Evolutionary conservation across 2,113 vertebrate genomes (phyloP), one percentile per base, ranked within the genome.

Genomic region (Spea multiplicata): DNA sequence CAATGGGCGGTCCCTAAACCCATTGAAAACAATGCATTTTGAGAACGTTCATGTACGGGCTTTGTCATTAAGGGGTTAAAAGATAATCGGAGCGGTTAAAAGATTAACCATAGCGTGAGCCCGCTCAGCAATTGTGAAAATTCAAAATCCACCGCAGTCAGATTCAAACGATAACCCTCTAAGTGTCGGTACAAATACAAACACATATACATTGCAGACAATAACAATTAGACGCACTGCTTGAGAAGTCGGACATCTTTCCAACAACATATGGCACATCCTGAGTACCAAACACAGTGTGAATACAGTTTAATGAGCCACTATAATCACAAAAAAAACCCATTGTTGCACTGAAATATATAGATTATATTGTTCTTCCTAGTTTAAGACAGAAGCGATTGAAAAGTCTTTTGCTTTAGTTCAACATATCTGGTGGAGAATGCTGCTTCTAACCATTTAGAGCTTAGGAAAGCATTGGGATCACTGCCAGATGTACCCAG

Each of bases 401-500:
- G 30, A 30, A 30, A 30, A 30, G 30, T 30, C 30, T 30, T 30
- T 30, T 44, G 64, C 71, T 61, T 4, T 48, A 65, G 52, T 80
- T 16, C 64, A 48, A 44, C 30, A 55, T 55, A 45, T 5, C 50
- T 30, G 9, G 8, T 7, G 55, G 30, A 57, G 49, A 75, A 12
- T n/a, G 2, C 30, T 68, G 52, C 47, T 49, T 50, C 49, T 80
- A 53, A 12, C 52, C 44, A 8, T 74, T 69, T 80, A 44, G 62
- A 59, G 50, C 74, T 80, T 68, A 80, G 71, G 52, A 66, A 79
- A 73, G 71, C 44, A 64, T 80, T 80, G 67, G 78, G 71, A 80
- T 53, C 30, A 16, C 13, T 74, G 78, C 78, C 78, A 80, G 71
- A 30, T 57, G 45, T 17, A 73, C 68, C 64, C 70, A 80, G 71